phyloP scores from a whole-genome alignment of 2,113 vertebrate species.

The Phasianus colchicus region DNA sequence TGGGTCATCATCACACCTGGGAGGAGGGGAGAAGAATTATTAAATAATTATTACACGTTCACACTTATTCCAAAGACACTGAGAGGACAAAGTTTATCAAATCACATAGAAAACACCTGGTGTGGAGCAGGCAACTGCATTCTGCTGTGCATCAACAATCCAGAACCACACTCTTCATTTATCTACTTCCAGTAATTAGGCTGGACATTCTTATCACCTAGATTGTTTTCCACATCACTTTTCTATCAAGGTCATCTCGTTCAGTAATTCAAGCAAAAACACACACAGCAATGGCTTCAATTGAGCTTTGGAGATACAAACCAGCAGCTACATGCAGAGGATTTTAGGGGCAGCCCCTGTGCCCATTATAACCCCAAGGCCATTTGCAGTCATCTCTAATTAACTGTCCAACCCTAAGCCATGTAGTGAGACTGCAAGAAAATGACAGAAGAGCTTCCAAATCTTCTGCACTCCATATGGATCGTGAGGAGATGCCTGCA shows the following conservation, averaged over 20 bases:
- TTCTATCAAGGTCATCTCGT: background rate
- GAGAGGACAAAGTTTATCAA: background rate
- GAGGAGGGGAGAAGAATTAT: background rate
- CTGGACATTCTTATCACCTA: background rate
- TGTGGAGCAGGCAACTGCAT: background rate
- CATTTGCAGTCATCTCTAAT: accelerated
- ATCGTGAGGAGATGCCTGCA: accelerated
- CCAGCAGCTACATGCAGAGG: background rate
- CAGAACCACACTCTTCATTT: background rate
- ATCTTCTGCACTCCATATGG: background rate
- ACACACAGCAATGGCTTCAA: background rate
- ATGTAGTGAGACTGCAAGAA: accelerated
- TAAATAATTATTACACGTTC: background rate
- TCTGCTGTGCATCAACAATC: accelerated
- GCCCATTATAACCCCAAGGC: accelerated
- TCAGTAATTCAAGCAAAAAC: background rate
- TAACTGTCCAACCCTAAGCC: background rate
- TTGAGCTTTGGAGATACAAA: background rate
- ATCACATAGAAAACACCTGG: background rate
- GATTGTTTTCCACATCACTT: accelerated
- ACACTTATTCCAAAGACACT: background rate
- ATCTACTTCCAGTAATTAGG: accelerated
- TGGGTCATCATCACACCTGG: slow-evolving; percentile 91
- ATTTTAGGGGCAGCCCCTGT: background rate
- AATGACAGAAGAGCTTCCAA: background rate